Conservation (phyloP, 2,113 vertebrate genomes). For the Pygoscelis antarcticus region DNA sequence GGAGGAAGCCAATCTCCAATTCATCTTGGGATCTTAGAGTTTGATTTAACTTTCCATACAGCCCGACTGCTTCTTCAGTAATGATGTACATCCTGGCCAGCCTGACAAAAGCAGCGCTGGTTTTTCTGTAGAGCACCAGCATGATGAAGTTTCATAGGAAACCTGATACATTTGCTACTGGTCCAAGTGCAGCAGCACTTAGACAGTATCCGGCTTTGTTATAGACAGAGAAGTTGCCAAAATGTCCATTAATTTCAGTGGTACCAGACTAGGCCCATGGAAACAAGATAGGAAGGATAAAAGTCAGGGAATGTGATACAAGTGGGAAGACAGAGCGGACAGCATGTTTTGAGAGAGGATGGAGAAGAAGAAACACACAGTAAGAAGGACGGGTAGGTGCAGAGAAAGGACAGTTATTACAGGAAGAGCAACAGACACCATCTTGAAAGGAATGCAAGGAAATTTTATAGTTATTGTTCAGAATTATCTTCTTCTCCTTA, state of each 20-base stretch:
- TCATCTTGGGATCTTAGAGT: not conserved
- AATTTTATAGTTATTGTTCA: not conserved
- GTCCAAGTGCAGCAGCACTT: conserved; percentile 3
- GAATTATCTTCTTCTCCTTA: not conserved
- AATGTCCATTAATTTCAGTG: not conserved
- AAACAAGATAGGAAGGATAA: not conserved
- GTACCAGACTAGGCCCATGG: not conserved
- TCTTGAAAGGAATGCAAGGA: not conserved
- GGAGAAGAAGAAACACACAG: not conserved
- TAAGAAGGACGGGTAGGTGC: not conserved
- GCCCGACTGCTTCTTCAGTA: not conserved
- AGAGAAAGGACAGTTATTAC: not conserved
- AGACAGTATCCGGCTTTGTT: not conserved
- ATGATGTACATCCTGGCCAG: not conserved
- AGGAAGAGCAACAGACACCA: not conserved
- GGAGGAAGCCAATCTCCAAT: conserved; percentile 3
- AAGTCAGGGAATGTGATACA: not conserved
- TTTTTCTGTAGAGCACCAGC: not conserved
- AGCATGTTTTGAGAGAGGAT: not conserved
- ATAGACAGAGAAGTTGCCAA: not conserved
- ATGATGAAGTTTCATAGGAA: not conserved
- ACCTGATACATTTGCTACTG: not conserved
- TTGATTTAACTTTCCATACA: not conserved
- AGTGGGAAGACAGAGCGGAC: not conserved
- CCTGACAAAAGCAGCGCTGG: not conserved